Percentiles rank a stretch among this genome's conserved stretches.
These are phyloP conservation scores for Aphidoletes aphidimyza DNA, from an alignment of 2,888 invertebrate species.

Conservation along the genomic window DNA sequence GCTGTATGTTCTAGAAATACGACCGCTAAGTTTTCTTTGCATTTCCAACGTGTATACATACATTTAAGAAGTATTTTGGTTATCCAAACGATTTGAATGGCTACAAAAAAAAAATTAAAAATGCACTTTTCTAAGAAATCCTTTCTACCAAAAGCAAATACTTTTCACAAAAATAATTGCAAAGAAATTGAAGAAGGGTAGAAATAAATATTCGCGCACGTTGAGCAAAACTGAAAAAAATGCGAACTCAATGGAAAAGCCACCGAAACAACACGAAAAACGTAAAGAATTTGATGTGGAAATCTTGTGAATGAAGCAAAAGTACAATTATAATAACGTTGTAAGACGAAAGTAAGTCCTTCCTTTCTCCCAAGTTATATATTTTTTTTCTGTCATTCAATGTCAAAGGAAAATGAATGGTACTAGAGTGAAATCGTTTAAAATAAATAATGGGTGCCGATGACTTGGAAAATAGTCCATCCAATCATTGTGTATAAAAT, in stretches of 20 bases:
- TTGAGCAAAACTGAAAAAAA: not conserved
- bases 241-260: not conserved
- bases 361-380: not conserved
- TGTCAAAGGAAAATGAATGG: conserved; percentile 31
- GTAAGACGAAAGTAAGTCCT: conserved; percentile 12
- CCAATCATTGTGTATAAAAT: too few relatives aligned
- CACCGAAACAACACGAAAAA: not conserved
- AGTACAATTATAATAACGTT: conserved; percentile 34
- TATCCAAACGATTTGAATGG: not conserved
- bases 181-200: conserved; percentile 12
- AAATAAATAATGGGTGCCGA: conserved; percentile 32
- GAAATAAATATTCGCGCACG: too few relatives aligned
- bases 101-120: conserved; percentile 31
- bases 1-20: not conserved
- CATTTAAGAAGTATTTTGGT: conserved; percentile 18
- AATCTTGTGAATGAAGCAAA: conserved; percentile 39
- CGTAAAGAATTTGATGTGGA: not conserved
- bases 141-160: not conserved
- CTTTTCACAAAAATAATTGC: not conserved
- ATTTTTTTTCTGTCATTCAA: not conserved
- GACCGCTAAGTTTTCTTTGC: not conserved
- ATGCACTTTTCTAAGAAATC: not conserved
- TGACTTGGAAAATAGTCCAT: conserved; percentile 20
- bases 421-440: conserved; percentile 12
- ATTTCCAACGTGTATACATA: not conserved